phyloP scores from a whole-genome alignment of 1,140 invertebrate genomes.

The Pseudomyrmex flavicornis region DNA sequence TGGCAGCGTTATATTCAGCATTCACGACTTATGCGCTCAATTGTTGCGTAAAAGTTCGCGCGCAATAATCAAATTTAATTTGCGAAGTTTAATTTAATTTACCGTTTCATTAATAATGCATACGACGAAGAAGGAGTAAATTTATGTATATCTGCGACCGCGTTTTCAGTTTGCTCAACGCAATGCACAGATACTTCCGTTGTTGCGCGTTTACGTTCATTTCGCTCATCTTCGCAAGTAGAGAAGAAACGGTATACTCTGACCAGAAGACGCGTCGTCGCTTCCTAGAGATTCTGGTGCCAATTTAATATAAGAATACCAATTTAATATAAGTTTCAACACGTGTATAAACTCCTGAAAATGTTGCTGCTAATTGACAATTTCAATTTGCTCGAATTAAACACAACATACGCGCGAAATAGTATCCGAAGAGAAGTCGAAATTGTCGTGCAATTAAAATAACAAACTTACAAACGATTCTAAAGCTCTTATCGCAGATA shows the following conservation, averaged over 20 bases:
- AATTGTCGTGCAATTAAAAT: not conserved
- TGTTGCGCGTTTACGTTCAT: conserved; percentile 42
- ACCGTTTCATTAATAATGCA: conserved; percentile 57
- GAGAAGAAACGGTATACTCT: not conserved
- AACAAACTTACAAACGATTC: not conserved
- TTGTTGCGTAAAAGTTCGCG: conserved; percentile 29
- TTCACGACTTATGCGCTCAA: conserved; percentile 1
- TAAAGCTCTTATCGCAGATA: not conserved
- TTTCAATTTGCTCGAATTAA: conserved; percentile 8
- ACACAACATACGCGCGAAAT: not conserved
- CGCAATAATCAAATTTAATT: conserved; percentile 65
- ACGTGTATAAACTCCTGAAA: not conserved
- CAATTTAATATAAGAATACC: conserved; percentile 46
- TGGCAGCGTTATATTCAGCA: not conserved
- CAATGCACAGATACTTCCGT: conserved; percentile 60
- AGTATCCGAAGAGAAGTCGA: not conserved
- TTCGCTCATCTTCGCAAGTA: conserved; percentile 22
- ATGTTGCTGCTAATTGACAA: not conserved
- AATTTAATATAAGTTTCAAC: conserved; percentile 44
- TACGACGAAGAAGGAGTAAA: conserved; percentile 47
- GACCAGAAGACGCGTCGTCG: conserved; percentile 29
- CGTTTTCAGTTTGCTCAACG: conserved; percentile 66
- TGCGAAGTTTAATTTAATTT: conserved; percentile 72
- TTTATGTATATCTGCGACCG: conserved; percentile 56
- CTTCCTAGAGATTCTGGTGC: not conserved